Evolutionary conservation across 2,888 invertebrate species (phyloP).

Genomic region (Toxonevra muliebris): DNA sequence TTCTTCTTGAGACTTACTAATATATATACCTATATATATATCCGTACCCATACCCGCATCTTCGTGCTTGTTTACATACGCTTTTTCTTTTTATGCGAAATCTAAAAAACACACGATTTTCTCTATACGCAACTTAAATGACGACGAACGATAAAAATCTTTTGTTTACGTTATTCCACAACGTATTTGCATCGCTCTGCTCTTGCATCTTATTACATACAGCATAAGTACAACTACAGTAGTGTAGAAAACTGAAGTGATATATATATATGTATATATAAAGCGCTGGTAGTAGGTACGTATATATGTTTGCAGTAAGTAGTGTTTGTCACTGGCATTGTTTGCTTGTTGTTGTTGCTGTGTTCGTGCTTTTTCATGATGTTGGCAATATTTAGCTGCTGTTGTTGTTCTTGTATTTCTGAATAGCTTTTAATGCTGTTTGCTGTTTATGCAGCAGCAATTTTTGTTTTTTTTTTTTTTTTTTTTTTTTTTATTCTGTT

Average conservation of each 20-base stretch:
- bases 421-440: too few species aligned
- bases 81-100: conserved; percentile 2
- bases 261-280: not conserved
- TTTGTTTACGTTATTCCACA: too few species aligned
- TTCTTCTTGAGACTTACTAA: too few species aligned
- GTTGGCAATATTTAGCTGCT: too few species aligned
- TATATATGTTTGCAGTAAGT: not conserved
- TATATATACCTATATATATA: conserved; percentile 12
- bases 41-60: conserved; percentile 14
- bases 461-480: conserved; percentile 7
- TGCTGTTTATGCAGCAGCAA: conserved; percentile 7
- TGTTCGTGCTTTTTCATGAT: too few species aligned
- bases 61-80: conserved; percentile 10
- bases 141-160: too few species aligned
- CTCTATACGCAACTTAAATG: not conserved
- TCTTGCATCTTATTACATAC: conserved; percentile 9
- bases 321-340: too few species aligned
- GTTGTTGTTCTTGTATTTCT: too few species aligned
- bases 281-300: not conserved
- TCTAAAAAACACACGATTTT: not conserved
- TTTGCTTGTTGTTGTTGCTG: too few species aligned
- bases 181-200: not conserved
- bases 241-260: not conserved
- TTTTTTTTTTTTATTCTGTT: not conserved
- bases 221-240: conserved; percentile 10